A percentile compares a stretch with the other conserved stretches of the same genome.
Evolutionary conservation across 2,113 vertebrate species (phyloP).

Genomic region (Mastomys coucha): DNA sequence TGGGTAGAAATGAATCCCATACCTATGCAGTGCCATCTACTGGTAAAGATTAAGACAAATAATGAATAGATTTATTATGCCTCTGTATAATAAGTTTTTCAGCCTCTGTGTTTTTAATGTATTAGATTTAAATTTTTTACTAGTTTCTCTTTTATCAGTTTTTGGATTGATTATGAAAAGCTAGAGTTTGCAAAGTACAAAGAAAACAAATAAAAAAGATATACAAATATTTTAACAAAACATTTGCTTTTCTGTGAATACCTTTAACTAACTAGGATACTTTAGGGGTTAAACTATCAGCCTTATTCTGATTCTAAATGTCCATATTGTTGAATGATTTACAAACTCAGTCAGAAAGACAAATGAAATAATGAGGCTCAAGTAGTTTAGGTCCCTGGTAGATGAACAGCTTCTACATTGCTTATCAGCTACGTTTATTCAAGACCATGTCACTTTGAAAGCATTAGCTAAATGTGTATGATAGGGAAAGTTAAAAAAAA

Average conservation of each 20-base stretch:
- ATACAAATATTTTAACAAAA: neutral
- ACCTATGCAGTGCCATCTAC: constrained; percentile 77
- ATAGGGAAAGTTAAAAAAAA: neutral
- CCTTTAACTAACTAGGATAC: neutral
- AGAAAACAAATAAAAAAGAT: neutral
- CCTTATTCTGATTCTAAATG: neutral
- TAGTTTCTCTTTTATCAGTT: neutral
- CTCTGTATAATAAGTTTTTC: neutral
- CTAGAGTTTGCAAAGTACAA: neutral
- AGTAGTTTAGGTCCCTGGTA: neutral
- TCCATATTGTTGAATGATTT: constrained; percentile 7
- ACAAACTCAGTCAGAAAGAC: constrained; percentile 46
- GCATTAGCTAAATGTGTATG: neutral
- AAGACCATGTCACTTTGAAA: constrained; percentile 21
- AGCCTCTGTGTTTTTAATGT: neutral
- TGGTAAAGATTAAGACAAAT: constrained; percentile 40
- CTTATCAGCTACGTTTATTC: constrained; percentile 46
- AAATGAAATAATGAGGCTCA: neutral
- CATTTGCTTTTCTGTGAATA: neutral
- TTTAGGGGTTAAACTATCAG: neutral
- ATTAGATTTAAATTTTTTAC: neutral
- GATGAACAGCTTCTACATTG: neutral
- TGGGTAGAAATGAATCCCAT: neutral
- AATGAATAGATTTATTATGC: constrained; percentile 31
- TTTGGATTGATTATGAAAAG: neutral